Evolutionary conservation across 2,888 invertebrate species (phyloP).

Genomic region (Druceiella hillmani): DNA sequence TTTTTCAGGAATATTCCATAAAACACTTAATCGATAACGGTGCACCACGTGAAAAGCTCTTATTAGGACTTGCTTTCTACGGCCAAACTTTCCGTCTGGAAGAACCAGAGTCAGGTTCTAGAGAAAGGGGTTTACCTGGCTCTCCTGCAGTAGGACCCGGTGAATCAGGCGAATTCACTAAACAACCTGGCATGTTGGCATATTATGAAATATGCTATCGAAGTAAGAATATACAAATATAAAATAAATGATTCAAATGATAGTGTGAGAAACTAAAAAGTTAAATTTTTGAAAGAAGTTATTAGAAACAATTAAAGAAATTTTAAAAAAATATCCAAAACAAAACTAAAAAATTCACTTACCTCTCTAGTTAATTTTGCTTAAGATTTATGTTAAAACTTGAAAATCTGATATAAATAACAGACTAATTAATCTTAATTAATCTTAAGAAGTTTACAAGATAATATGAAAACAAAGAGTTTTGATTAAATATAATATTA

Average conservation of each 20-base stretch:
- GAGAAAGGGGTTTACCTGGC: constrained; percentile 50
- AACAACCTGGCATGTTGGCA: constrained; percentile 82
- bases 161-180: constrained; percentile 72
- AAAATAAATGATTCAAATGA: too few species aligned
- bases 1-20: constrained; percentile 71
- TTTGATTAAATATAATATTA: too few species aligned
- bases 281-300: too few species aligned
- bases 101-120: constrained; percentile 32
- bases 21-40: constrained; percentile 68
- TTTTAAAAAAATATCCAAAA: background rate
- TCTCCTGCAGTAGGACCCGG: constrained; percentile 68
- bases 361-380: too few species aligned
- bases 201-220: constrained; percentile 81
- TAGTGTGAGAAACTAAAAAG: too few species aligned
- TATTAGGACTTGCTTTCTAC: constrained; percentile 81
- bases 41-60: constrained; percentile 70
- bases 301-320: too few species aligned
- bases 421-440: too few species aligned
- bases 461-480: too few species aligned
- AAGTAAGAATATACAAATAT: constrained; percentile 30
- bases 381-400: too few species aligned
- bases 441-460: too few species aligned
- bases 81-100: constrained; percentile 78
- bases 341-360: too few species aligned
- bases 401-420: too few species aligned